phyloP scores from a whole-genome alignment of 2,888 invertebrate genomes.

The Mesoligia furuncula region DNA sequence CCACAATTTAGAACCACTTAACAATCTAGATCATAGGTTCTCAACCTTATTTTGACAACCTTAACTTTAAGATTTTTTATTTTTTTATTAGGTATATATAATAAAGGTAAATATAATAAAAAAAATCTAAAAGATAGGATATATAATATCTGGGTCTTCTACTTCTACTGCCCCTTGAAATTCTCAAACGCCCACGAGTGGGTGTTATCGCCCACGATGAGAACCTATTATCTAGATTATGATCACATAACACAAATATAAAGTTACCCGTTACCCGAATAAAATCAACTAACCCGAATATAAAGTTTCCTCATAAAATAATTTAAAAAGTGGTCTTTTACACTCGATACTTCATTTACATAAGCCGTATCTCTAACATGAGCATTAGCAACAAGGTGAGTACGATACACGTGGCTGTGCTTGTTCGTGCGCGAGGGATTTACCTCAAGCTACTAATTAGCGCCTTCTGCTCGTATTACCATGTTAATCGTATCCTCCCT shows the following conservation, averaged over 20 bases:
- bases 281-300: not conserved
- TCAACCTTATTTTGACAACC: too few relatives aligned
- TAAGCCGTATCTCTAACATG: constrained; percentile 10
- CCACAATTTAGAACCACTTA: not conserved
- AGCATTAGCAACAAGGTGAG: not conserved
- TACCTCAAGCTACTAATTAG: constrained; percentile 82
- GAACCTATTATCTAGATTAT: not conserved
- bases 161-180: too few relatives aligned
- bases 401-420: constrained; percentile 9
- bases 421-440: constrained; percentile 59
- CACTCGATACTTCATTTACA: not conserved
- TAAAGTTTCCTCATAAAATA: constrained; percentile 1
- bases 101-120: too few relatives aligned
- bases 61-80: too few relatives aligned
- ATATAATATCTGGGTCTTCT: too few relatives aligned
- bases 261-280: not conserved
- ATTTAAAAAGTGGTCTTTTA: not conserved
- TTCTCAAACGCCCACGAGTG: too few relatives aligned
- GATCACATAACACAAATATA: not conserved
- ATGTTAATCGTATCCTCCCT: constrained; percentile 75
- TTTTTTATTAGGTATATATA: too few relatives aligned
- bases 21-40: too few relatives aligned
- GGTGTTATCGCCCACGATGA: too few relatives aligned
- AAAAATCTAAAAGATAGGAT: too few relatives aligned
- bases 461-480: constrained; percentile 79